Base-by-base conservation (phyloP, 2,797 vertebrate species). In the Steatocranus sp. region DNA sequence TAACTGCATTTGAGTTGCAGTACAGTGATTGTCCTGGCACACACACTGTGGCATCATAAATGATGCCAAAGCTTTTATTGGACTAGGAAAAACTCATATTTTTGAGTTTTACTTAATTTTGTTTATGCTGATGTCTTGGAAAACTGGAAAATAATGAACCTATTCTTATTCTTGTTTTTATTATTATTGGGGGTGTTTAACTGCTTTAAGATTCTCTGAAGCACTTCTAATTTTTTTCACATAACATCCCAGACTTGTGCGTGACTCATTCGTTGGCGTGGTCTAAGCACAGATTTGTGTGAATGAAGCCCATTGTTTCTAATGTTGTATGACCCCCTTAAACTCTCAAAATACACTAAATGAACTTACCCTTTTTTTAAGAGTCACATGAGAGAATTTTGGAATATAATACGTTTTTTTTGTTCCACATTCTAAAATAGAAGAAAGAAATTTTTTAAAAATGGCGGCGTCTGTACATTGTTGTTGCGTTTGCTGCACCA, bases 401-500 rank as follows among this genome's bases (percentile, higher is more conserved):
- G n/a, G 36, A 68, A 41, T 23, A 68, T 41, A 23, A 23, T 66
- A 36, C 0, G 0, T 0, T 23, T 23, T 15, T n/a, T 43, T 41
- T 25, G 12, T 68, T 20, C 3, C 36, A 15, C 61, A 68, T 41
- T 66, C 7, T 66, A 20, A 80, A 25, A n/a, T 6, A 11, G 4
- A 53, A 51, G 8, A 10, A 2, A 25, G 7, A 53, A 36, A 12
- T 43, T 11, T 68, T 11, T 3, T 2, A 32, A 14, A 15, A 82
- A 32, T 54, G n/a, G 43, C 48, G 41, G 3, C 8, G 15, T 32
- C 14, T 15, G n/a, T 66, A 76, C 68, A 48, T 20, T 43, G 12
- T 74, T n/a, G 87, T 87, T 88, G 58, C 50, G 17, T 83, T 82
- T 34, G 56, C 83, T 81, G 58, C 63, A 70, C 70, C 48, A 34